Base-by-base conservation (phyloP, 2,113 vertebrate genomes). In the Furnarius figulus region DNA sequence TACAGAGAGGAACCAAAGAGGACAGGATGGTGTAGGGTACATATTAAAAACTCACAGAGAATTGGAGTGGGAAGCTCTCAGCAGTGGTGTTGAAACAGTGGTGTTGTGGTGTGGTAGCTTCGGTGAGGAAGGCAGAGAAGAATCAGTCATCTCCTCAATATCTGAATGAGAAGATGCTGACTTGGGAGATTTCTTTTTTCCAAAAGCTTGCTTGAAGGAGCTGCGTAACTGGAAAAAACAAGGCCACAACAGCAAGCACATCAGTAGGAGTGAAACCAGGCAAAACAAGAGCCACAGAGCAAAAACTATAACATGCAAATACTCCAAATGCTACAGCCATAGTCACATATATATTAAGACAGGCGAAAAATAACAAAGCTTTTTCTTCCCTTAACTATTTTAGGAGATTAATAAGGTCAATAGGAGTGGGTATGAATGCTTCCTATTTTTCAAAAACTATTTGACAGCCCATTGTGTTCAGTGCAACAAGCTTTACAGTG, bases 131-230 rank as follows among this genome's bases (percentile, higher is more conserved):
- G 99, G 99, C 58, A 99, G 83, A 0, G 99, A 99, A 20, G 98
- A 99, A 95, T 99, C 99, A 0, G 99, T 99, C 99, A 99, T 99
- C 98, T 99, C 99, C 97, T 99, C 99, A 24, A 99, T 99, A 96
- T 99, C 99, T 1, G 99, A 99, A 96, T 99, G 99, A 74, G 99
- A 99, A 37, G 99, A 99, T 0, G 99, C 99, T 0, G 99, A 99
- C 97, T 99, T 99, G 17, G 99, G 99, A 44, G 99, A 99, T 75
- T 99, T 99, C 98, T 99, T 99, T 97, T 99, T 99, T 84, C 99
- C 99, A 81, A 99, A 99, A 14, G 99, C 99, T 98, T 99, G 99
- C 97, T 99, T 99, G 98, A 99, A 99, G 97, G 99, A 99, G 97
- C 99, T 99, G 85, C 99, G 98, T 72, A 99, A 97, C 99, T 99